A percentile compares a stretch with the other conserved stretches of the same genome.
phyloP scores from a whole-genome alignment of 2,113 vertebrate species.

The Pomatostomus ruficeps region DNA sequence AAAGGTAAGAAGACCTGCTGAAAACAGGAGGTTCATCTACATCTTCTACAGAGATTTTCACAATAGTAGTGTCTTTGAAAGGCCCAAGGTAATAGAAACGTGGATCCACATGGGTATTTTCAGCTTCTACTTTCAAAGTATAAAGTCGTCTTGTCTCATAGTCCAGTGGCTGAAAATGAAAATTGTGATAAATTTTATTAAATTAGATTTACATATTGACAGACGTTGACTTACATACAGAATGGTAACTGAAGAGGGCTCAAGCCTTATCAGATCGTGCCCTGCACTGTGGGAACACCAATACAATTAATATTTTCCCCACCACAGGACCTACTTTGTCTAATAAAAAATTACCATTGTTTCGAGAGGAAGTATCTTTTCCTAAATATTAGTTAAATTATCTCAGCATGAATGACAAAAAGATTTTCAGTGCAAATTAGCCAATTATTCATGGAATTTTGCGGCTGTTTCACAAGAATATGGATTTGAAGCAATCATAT shows the following conservation, averaged over 20 bases:
- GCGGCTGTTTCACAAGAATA: background rate
- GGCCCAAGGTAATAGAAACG: slow-evolving; percentile 81
- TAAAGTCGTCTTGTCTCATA: slow-evolving; percentile 77
- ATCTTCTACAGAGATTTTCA: slow-evolving; percentile 81
- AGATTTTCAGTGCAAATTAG: background rate
- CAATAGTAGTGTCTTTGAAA: slow-evolving; percentile 79
- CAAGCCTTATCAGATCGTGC: background rate
- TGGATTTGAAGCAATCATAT: background rate
- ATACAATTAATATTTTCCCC: background rate
- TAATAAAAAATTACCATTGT: background rate
- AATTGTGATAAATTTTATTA: background rate
- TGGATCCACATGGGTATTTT: slow-evolving; percentile 78
- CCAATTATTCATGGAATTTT: background rate
- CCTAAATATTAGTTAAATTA: background rate
- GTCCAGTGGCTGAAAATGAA: slow-evolving; percentile 72
- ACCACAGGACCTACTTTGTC: background rate
- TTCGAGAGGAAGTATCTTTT: background rate
- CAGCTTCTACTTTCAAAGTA: slow-evolving; percentile 78
- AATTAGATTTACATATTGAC: background rate
- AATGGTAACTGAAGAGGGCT: background rate
- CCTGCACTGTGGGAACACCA: background rate
- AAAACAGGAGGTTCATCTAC: slow-evolving; percentile 79
- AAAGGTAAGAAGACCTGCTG: slow-evolving; percentile 77
- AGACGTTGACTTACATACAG: background rate
- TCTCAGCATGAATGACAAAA: background rate